phyloP scores from a whole-genome alignment of 2,888 invertebrate species.

The Sericinus montela region DNA sequence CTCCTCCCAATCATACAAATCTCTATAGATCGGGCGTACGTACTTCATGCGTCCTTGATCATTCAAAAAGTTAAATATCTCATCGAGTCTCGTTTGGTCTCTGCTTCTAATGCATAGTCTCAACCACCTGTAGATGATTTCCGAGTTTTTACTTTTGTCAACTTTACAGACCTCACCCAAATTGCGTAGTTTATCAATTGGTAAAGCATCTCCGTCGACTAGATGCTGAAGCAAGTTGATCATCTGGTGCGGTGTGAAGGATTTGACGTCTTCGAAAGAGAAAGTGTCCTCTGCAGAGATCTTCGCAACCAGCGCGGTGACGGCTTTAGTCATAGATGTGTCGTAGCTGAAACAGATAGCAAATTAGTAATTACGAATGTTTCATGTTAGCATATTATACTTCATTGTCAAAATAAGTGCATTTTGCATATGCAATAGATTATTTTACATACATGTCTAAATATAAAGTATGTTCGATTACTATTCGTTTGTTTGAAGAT shows the following conservation, averaged over 20 bases:
- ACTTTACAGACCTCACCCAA: constrained; percentile 84
- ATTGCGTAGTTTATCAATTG: constrained; percentile 77
- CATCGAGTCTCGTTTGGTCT: constrained; percentile 82
- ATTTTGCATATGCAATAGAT: no score
- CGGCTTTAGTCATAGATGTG: constrained; percentile 79
- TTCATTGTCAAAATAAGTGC: no score
- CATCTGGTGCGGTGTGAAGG: constrained; percentile 80
- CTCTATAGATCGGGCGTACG: constrained; percentile 92
- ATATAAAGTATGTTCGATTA: no score
- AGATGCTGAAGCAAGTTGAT: constrained; percentile 84
- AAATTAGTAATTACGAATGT: no score
- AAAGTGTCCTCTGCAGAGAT: constrained; percentile 62
- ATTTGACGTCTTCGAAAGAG: constrained; percentile 65
- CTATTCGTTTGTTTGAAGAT: no score
- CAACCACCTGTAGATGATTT: constrained; percentile 89
- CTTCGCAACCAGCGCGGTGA: constrained; percentile 72
- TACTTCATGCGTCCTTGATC: constrained; percentile 95
- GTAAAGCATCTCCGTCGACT: constrained; percentile 70
- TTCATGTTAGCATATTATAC: no score
- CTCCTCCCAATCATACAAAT: constrained; percentile 89
- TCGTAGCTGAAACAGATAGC: constrained; percentile 74
- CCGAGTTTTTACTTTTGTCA: constrained; percentile 83
- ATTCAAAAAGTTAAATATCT: constrained; percentile 88
- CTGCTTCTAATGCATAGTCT: constrained; percentile 87
- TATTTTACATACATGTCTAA: no score